A percentile compares a stretch with the other conserved stretches of the same genome.
Conservation (phyloP, 1,140 invertebrate species). For the Oscheius sp. region DNA sequence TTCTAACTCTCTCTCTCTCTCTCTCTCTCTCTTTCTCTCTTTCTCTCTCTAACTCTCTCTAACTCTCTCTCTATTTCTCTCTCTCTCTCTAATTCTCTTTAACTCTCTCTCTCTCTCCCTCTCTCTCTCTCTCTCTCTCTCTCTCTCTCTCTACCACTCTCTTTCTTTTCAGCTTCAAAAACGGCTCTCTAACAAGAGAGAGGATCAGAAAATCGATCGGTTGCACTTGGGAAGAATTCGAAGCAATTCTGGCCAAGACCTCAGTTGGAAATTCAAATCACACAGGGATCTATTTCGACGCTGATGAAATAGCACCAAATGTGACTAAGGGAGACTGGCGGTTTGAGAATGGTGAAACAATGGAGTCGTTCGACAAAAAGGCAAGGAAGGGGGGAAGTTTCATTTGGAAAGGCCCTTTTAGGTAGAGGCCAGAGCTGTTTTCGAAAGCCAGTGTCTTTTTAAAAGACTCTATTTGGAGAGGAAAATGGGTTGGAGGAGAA, state of each 20-base stretch:
- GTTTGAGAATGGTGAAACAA: constrained; percentile 64
- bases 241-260: constrained; percentile 21
- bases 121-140: too few species aligned
- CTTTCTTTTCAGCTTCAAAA: constrained; percentile 39
- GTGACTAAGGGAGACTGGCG: constrained; percentile 59
- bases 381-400: not conserved
- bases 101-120: too few species aligned
- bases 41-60: too few species aligned
- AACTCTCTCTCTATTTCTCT: too few species aligned
- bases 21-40: too few species aligned
- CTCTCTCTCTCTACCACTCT: too few species aligned
- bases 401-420: not conserved
- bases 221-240: constrained; percentile 25
- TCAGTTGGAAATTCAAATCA: constrained; percentile 22
- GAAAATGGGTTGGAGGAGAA: constrained; percentile 16
- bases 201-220: constrained; percentile 20
- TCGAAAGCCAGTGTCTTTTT: constrained; percentile 37
- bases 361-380: constrained; percentile 10
- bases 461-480: constrained; percentile 30
- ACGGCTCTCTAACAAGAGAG: constrained; percentile 41
- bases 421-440: constrained; percentile 31
- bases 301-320: constrained; percentile 36
- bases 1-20: too few species aligned
- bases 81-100: too few species aligned
- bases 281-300: constrained; percentile 41